These are phyloP conservation scores for Turdus rufiventris DNA, from an alignment of 2,113 vertebrate genomes.

Conservation along the genomic window DNA sequence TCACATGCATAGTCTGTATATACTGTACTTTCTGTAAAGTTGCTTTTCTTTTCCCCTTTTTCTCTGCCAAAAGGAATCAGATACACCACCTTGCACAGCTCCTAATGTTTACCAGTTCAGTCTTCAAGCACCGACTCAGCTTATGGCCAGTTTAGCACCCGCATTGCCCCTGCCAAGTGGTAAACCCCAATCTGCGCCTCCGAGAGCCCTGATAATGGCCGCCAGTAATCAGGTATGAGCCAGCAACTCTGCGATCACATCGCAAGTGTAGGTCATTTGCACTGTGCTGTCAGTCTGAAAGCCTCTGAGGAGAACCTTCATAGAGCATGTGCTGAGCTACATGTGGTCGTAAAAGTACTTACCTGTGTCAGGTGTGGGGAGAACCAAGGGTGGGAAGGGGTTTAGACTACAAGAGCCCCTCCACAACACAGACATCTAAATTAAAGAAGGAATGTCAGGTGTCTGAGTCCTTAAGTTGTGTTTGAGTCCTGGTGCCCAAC, in stretches of 20 bases:
- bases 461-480: background rate
- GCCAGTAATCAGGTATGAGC: slow-evolving; percentile 84
- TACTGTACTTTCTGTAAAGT: slow-evolving; percentile 51
- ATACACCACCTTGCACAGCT: slow-evolving; percentile 82
- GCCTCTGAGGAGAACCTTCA: background rate
- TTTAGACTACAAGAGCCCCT: background rate
- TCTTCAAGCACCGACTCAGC: slow-evolving; percentile 76
- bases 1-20: slow-evolving; percentile 40
- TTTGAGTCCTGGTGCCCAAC: background rate
- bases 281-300: background rate
- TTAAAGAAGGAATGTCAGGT: background rate
- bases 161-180: slow-evolving; percentile 78
- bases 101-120: slow-evolving; percentile 82
- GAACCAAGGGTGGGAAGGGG: background rate
- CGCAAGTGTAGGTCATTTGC: background rate
- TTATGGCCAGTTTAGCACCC: slow-evolving; percentile 78
- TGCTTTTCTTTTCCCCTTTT: slow-evolving; percentile 46
- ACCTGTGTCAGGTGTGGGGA: background rate
- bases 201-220: slow-evolving; percentile 81
- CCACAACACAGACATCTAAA: background rate
- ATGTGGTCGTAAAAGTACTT: background rate
- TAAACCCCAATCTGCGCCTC: slow-evolving; percentile 76
- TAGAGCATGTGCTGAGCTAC: background rate
- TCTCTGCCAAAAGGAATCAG: slow-evolving; percentile 84
- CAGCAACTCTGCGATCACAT: background rate